phyloP scores from a whole-genome alignment of 2,888 invertebrate genomes.

The Lepidocyrtoides sp. region DNA sequence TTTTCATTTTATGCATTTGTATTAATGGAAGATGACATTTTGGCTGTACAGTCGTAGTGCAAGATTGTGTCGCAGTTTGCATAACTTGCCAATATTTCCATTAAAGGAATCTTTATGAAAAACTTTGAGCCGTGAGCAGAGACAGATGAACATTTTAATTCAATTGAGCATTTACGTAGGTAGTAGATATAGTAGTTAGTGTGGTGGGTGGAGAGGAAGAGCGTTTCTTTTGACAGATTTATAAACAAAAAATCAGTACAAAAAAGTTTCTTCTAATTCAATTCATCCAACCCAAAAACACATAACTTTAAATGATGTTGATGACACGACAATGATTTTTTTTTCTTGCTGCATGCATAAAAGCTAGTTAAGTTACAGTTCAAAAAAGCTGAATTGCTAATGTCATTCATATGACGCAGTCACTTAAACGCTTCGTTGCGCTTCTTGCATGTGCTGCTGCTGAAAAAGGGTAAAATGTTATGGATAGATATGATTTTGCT shows the following conservation, averaged over 20 bases:
- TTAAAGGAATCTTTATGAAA: conserved; percentile 9
- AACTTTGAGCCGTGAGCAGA: not conserved
- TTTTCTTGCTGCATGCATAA: not conserved
- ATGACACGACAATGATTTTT: not conserved
- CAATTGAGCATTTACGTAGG: too few relatives aligned
- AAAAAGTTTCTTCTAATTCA: conserved; percentile 14
- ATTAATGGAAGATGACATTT: too few relatives aligned
- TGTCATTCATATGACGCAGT: not conserved
- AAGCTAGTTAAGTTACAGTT: conserved; percentile 10
- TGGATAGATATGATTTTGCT: too few relatives aligned
- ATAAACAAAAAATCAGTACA: not conserved
- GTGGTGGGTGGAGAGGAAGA: not conserved
- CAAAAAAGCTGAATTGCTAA: not conserved
- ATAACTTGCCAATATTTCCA: not conserved
- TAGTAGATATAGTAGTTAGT: too few relatives aligned
- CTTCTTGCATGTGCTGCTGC: not conserved
- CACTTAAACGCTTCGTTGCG: not conserved
- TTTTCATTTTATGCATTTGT: too few relatives aligned
- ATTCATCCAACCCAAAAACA: not conserved
- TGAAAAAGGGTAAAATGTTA: too few relatives aligned
- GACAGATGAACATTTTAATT: not conserved
- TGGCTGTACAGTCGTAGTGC: too few relatives aligned
- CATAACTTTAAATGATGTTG: too few relatives aligned
- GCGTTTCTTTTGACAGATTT: conserved; percentile 16
- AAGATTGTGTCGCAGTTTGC: too few relatives aligned